Evolutionary conservation across 2,888 invertebrate species (phyloP), one percentile per base, ranked within the genome.

Genomic region (Pinctada fucata): DNA sequence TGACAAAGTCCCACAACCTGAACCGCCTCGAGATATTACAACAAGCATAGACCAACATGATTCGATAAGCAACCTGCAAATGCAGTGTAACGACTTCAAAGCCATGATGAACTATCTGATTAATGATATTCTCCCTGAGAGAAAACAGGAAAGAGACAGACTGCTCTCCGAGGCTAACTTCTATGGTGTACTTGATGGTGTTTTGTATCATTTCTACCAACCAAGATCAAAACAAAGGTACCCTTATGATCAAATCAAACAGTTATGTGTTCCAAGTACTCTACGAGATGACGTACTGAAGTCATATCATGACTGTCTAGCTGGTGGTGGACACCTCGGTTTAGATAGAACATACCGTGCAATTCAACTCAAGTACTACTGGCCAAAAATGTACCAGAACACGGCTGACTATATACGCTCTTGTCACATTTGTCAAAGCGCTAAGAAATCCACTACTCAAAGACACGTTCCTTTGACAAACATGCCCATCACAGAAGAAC

Each of bases 361-460:
- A 8, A 52, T 79, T 8, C 79, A 79, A 10, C 31, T 73, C 8
- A 76, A 76, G 52, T 79, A 84, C 51, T 84, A 78, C 51, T 86
- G 84, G 82, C 74, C 78, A 6, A 74, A 68, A 16, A 84, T 84
- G 82, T 83, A 82, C 49, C 10, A 67, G 16, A 78, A 82, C 31
- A 76, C 83, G 3, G 66, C 72, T 3, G 67, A 79, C 50, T 75
- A 75, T 63, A 63, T 75, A 49, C 63, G 70, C 8, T 79, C 75
- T 2, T 75, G 75, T 72, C 68, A 64, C 8, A 58, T 50, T 4
- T 78, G 77, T 73, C 77, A 73, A 67, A 52, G 68, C 50, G 72
- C 63, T 16, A 78, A 78, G 58, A 58, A 52, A n/a, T 50, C 66
- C 10, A n/a, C 45, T n/a, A 51, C 68, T 16, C 50, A 78, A 48